Conservation (phyloP, 2,797 vertebrate genomes). For the Rachycentron canadum region DNA sequence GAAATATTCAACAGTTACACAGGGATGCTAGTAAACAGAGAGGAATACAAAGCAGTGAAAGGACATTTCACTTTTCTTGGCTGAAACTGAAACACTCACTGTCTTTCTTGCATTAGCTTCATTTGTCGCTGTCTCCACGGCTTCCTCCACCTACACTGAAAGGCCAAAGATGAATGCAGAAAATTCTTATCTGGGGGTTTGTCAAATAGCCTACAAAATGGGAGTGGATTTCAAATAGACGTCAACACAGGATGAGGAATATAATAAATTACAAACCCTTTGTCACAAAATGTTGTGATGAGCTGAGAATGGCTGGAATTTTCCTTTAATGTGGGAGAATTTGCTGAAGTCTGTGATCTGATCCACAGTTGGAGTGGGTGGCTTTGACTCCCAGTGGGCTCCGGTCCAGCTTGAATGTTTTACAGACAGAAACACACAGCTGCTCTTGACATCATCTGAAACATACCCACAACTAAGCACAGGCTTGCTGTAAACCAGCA, state of each 20-base stretch:
- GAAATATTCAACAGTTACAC: not conserved
- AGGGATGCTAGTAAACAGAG: no score
- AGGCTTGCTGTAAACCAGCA: conserved; percentile 37
- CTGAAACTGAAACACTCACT: conserved; percentile 46
- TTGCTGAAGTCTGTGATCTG: conserved; percentile 63
- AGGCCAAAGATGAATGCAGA: conserved; percentile 14
- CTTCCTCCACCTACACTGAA: conserved; percentile 32
- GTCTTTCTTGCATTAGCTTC: conserved; percentile 2
- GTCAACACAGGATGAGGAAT: conserved; percentile 5
- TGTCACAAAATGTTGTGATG: conserved; percentile 23
- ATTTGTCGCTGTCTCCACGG: conserved; percentile 8
- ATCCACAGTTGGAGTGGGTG: conserved; percentile 70
- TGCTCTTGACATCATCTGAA: conserved; percentile 69
- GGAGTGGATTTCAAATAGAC: not conserved
- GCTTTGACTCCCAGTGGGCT: conserved; percentile 67
- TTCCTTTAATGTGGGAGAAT: conserved; percentile 63
- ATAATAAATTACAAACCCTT: not conserved
- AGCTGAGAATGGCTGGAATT: conserved; percentile 44
- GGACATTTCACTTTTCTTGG: conserved; percentile 18
- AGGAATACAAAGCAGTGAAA: not conserved
- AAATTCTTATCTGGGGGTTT: conserved; percentile 1
- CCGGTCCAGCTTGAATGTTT: conserved; percentile 64
- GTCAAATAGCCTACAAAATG: conserved; percentile 17
- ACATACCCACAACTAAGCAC: conserved; percentile 48
- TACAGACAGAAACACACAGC: conserved; percentile 66